Percentiles rank a stretch among this genome's conserved stretches.
Evolutionary conservation across 2,797 vertebrate genomes (phyloP).

Genomic region (Rhabdomys pumilio): DNA sequence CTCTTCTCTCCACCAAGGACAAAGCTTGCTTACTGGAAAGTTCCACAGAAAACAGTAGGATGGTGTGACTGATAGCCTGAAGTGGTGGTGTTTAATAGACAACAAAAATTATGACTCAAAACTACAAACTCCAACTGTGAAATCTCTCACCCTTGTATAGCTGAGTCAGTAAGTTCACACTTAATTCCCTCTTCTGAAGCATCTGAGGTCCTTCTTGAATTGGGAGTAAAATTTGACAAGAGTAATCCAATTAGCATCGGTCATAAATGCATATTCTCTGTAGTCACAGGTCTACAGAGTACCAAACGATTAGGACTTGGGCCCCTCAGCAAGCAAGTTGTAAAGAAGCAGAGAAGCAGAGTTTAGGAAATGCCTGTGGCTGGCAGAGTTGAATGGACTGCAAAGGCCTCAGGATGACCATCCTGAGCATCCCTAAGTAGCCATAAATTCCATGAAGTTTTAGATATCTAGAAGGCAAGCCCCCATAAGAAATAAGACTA

Average conservation of each 20-base stretch:
- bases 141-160: constrained; percentile 12
- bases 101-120: neutral
- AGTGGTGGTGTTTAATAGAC: neutral
- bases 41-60: neutral
- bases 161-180: constrained; percentile 44
- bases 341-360: neutral
- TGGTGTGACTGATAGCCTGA: neutral
- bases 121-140: neutral
- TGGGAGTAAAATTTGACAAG: constrained; percentile 36
- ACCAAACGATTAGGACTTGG: neutral
- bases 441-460: constrained; percentile 24
- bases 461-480: neutral
- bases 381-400: neutral
- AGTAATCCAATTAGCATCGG: neutral
- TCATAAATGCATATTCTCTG: constrained; percentile 24
- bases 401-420: neutral
- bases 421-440: neutral
- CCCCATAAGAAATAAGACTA: neutral
- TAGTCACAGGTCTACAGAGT: neutral
- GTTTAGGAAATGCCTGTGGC: neutral
- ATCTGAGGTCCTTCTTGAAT: neutral
- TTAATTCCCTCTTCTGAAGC: constrained; percentile 5
- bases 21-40: neutral
- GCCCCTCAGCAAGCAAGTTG: neutral
- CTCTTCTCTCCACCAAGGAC: neutral